A percentile compares a stretch with the other conserved stretches of the same genome.
These are phyloP conservation scores for Nothobranchius kuhntae DNA, from an alignment of 2,113 vertebrate genomes.

Conservation along the genomic window DNA sequence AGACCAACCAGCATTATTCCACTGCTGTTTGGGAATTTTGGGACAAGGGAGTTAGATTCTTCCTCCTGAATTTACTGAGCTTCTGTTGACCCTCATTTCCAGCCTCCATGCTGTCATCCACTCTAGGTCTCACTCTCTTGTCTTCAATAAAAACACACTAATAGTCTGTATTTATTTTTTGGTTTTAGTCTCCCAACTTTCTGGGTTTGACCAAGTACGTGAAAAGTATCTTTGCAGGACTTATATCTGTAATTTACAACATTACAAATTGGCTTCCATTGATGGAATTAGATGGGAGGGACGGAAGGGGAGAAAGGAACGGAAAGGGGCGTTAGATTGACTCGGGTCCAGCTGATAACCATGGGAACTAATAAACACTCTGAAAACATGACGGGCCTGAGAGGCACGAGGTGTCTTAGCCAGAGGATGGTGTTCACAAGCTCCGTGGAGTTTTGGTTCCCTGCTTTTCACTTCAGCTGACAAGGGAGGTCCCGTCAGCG, in stretches of 20 bases:
- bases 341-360: constrained; percentile 56
- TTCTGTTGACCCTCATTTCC: constrained; percentile 54
- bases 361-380: constrained; percentile 73
- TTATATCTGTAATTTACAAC: too few species aligned
- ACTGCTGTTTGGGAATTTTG: constrained; percentile 33
- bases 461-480: constrained; percentile 50
- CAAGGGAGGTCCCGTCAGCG: constrained; percentile 43
- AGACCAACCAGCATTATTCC: not conserved
- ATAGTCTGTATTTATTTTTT: too few species aligned
- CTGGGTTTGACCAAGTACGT: too few species aligned
- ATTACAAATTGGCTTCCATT: too few species aligned
- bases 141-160: not conserved
- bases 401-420: constrained; percentile 51
- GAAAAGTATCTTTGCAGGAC: too few species aligned
- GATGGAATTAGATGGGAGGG: not conserved
- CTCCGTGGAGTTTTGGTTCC: constrained; percentile 18
- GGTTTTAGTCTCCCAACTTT: too few species aligned
- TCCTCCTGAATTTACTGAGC: constrained; percentile 34
- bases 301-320: constrained; percentile 27
- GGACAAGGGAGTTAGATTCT: constrained; percentile 35
- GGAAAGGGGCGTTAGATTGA: constrained; percentile 24
- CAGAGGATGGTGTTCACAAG: constrained; percentile 25
- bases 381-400: constrained; percentile 63
- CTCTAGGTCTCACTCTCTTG: constrained; percentile 24
- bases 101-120: not conserved